These are phyloP conservation scores for Atherinomorus stipes DNA, from an alignment of 2,113 vertebrate genomes.

Conservation along the genomic window DNA sequence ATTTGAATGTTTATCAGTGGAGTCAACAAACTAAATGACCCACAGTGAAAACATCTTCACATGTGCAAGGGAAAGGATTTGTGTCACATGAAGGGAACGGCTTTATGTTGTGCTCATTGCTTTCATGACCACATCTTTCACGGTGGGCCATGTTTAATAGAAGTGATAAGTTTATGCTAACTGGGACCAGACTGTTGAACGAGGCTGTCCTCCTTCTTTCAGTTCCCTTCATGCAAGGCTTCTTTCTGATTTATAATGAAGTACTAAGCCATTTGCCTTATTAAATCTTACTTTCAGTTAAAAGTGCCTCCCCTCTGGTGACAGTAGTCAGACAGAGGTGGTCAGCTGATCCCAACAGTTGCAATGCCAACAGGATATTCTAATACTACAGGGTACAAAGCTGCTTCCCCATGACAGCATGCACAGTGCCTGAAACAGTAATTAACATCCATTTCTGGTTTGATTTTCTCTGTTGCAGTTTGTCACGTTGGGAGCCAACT, in stretches of 20 bases:
- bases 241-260: conserved; percentile 60
- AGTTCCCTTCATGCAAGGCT: conserved; percentile 30
- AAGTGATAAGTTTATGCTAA: conserved; percentile 63
- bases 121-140: conserved; percentile 47
- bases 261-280: conserved; percentile 45
- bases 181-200: conserved; percentile 56
- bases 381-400: conserved; percentile 69
- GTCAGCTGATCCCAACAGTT: conserved; percentile 63
- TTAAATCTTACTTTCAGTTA: conserved; percentile 58
- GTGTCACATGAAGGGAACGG: conserved; percentile 36
- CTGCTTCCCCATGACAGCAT: conserved; percentile 41
- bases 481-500: conserved; percentile 44
- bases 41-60: conserved; percentile 56
- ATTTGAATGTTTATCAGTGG: conserved; percentile 71
- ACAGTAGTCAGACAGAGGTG: conserved; percentile 46
- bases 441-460: conserved; percentile 69
- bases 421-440: conserved; percentile 37
- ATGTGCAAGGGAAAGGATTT: conserved; percentile 23
- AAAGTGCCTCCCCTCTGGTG: conserved; percentile 36
- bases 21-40: conserved; percentile 68
- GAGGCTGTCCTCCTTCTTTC: conserved; percentile 56
- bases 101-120: conserved; percentile 20
- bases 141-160: conserved; percentile 49
- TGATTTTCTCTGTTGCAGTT: conserved; percentile 58
- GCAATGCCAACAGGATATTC: conserved; percentile 73